Evolutionary conservation across 1,140 invertebrate genomes (phyloP).

Genomic region (Pinna nobilis): DNA sequence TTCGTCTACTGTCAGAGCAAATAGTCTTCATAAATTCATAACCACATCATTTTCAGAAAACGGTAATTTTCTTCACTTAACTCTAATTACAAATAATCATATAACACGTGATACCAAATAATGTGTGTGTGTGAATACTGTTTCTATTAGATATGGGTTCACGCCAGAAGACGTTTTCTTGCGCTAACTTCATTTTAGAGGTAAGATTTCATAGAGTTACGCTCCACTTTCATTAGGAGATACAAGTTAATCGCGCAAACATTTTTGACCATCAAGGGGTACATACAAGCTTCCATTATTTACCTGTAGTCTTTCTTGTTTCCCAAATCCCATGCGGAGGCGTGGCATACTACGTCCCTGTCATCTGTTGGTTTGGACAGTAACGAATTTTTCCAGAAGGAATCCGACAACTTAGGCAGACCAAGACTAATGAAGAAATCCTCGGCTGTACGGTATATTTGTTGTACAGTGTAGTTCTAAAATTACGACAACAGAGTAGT

Average conservation of each 20-base stretch:
- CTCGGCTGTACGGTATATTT: constrained; percentile 84
- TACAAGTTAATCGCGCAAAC: constrained; percentile 79
- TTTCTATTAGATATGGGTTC: too few relatives aligned
- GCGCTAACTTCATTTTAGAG: too few relatives aligned
- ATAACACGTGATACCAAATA: too few relatives aligned
- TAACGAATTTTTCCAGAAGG: constrained; percentile 79
- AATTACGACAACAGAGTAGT: constrained; percentile 16
- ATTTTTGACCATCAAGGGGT: constrained; percentile 78
- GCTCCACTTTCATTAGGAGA: neutral
- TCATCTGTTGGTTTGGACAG: constrained; percentile 79
- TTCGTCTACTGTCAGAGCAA: too few relatives aligned
- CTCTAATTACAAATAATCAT: too few relatives aligned
- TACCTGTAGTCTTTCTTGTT: constrained; percentile 77
- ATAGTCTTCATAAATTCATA: too few relatives aligned
- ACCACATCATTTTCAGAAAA: too few relatives aligned
- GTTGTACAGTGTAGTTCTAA: constrained; percentile 84
- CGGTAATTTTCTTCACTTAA: too few relatives aligned
- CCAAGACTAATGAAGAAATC: constrained; percentile 92
- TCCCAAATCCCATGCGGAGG: constrained; percentile 90
- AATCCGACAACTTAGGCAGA: constrained; percentile 84
- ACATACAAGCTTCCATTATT: neutral
- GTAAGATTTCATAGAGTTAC: too few relatives aligned
- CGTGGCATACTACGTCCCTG: constrained; percentile 85
- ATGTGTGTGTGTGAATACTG: too few relatives aligned
- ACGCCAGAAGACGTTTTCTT: too few relatives aligned